Base-by-base conservation (phyloP, 2,113 vertebrate species). In the Elgaria multicarinata region DNA sequence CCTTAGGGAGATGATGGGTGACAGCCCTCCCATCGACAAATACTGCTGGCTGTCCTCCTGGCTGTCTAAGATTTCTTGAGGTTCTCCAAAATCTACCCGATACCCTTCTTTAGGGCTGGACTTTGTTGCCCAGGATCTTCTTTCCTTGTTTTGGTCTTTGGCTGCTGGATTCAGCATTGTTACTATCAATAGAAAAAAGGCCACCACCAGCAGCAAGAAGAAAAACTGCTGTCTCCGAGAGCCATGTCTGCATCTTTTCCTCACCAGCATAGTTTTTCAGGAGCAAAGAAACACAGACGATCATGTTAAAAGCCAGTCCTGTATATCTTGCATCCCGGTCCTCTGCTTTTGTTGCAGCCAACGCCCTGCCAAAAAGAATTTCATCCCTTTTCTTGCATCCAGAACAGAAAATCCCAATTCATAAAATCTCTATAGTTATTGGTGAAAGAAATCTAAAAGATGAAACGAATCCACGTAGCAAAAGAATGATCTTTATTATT, bases 1-100 rank as follows among this genome's bases (percentile, higher is more conserved):
- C 85, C 96, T 94, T 83, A 99, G 94, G 13, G 98, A 97, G 90
- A 97, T 96, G 62, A 98, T 93, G 2, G 98, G 97, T 0, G 97
- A 95, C 13, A 98, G 90, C 62, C 96, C 97, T 0, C 96, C 96
- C 86, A 97, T 53, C 31, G 96, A 92, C 62, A 94, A 90, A 0
- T 97, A 96, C 53, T 97, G 96, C 76, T 94, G 94, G 1, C 93
- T 96, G 6, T 98, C 97, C 33, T 97, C 97, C 83, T 96, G 96
- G 14, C 95, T 95, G 91, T 98, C 98, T 95, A 98, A 94, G 62
- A 98, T 95, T 82, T 97, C 97, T 67, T 96, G 97, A 76, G 96
- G 93, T 69, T 97, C 96, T 16, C 93, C 97, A 66, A 97, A 96
- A 88, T 96, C 92, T 95, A 94, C 84, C 71, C 85, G 96, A 26